These are phyloP conservation scores for Dryobotodes eremita DNA, from an alignment of 2,888 invertebrate genomes.

Conservation along the genomic window DNA sequence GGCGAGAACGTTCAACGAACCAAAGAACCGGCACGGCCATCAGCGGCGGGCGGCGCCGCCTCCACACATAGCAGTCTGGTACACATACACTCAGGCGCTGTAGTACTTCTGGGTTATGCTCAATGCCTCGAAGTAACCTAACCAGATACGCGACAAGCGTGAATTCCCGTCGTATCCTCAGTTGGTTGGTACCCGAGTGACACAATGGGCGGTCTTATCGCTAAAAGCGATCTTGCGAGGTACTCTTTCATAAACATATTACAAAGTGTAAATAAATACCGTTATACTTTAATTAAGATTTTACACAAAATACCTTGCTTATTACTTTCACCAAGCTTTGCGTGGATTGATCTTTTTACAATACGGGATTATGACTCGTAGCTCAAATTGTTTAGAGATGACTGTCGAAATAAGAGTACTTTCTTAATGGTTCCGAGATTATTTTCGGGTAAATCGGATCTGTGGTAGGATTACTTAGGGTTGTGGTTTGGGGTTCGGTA, in stretches of 20 bases:
- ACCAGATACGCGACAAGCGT: too few relatives aligned
- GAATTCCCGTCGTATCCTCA: too few relatives aligned
- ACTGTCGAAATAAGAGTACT: neutral
- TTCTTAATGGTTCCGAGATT: neutral
- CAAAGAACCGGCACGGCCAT: too few relatives aligned
- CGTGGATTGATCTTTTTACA: slow-evolving; percentile 8
- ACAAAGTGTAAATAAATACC: neutral
- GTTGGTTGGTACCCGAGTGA: too few relatives aligned
- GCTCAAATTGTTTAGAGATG: slow-evolving; percentile 19
- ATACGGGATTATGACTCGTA: neutral
- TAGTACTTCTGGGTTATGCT: too few relatives aligned
- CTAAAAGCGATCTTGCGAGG: neutral
- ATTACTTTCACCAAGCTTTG: slow-evolving; percentile 1
- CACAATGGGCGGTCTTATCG: neutral
- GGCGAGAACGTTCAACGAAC: too few relatives aligned
- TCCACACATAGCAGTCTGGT: too few relatives aligned
- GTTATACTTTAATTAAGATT: slow-evolving; percentile 2
- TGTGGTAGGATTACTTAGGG: neutral
- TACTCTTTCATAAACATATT: neutral
- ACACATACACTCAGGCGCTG: too few relatives aligned
- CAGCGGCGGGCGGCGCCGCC: too few relatives aligned
- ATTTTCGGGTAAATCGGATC: slow-evolving; percentile 6
- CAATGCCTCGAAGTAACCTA: too few relatives aligned
- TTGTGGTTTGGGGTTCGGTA: neutral
- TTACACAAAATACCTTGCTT: neutral